Conservation (phyloP, 2,888 invertebrate species). For the Amphipyra tragopoginis region DNA sequence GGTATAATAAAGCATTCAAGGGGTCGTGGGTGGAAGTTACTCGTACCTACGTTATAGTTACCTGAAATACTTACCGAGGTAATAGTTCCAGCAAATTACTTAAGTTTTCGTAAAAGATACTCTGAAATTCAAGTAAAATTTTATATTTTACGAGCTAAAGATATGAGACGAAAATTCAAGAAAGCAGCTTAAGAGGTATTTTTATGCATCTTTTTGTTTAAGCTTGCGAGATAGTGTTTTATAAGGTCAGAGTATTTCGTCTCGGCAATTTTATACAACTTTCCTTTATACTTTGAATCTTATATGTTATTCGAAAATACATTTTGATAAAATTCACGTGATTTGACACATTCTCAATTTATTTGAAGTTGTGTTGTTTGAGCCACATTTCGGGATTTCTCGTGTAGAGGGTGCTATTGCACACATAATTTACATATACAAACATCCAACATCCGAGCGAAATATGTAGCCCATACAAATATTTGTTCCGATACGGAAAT, state of each 20-base stretch:
- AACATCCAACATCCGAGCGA: conserved; percentile 25
- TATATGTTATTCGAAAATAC: background rate
- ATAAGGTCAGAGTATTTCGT: conserved; percentile 19
- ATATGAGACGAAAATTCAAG: conserved; percentile 20
- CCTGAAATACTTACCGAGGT: background rate
- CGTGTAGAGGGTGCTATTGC: conserved; percentile 2
- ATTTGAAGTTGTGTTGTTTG: background rate
- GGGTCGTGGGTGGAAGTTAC: too few species aligned
- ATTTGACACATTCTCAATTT: conserved; percentile 8
- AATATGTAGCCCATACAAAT: conserved; percentile 38
- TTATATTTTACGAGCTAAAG: conserved; percentile 17
- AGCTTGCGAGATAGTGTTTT: conserved; percentile 16
- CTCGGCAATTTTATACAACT: conserved; percentile 9
- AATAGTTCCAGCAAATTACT: conserved; percentile 3
- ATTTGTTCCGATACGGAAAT: conserved; percentile 44
- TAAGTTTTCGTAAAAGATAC: conserved; percentile 4
- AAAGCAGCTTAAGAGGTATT: conserved; percentile 22
- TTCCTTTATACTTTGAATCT: conserved; percentile 4
- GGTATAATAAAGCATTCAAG: too few species aligned
- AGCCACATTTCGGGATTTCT: background rate
- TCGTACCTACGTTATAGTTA: background rate
- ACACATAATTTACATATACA: conserved; percentile 36
- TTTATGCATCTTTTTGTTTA: conserved; percentile 23
- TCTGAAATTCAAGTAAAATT: conserved; percentile 21
- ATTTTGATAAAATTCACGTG: background rate